Base-by-base conservation (phyloP, 2,797 vertebrate species). In the Neomorphus geoffroyi region DNA sequence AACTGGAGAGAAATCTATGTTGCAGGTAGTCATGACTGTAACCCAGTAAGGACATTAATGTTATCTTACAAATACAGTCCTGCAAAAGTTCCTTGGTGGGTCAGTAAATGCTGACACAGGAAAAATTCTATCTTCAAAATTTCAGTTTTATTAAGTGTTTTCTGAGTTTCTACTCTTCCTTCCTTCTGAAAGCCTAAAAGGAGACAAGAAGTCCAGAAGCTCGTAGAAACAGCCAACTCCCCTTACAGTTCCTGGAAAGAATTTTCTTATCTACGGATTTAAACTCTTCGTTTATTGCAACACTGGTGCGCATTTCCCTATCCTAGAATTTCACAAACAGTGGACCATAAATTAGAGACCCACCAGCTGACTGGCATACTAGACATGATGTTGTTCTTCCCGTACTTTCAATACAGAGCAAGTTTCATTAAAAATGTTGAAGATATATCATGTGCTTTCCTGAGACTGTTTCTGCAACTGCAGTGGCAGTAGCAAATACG, bases 221-320 rank as follows among this genome's bases (percentile, higher is more conserved):
- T 35, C 14, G 18, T n/a, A 93, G 66, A 86, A 93, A 53, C 3
- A 74, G 35, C 51, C 46, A 73, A 66, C 56, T 88, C 78, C 66
- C 19, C 53, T 95, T 89, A 92, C 56, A 85, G 64, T 64, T 93
- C 88, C 83, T 92, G 93, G 92, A 94, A 95, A 93, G 88, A 94
- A 95, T 92, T 93, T 85, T 66, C 92, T 95, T 90, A 92, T 92
- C 92, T 93, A 50, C 13, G 48, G 54, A 69, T 90, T 79, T 62
- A 86, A 94, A 93, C 88, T 94, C 90, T 77, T 95, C 70, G 48
- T 61, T 79, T 72, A 83, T n/a, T 83, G 89, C 87, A 86, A 84
- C 75, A 62, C 41, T 70, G 80, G 26, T 53, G 11, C 41, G 69
- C 32, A 24, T 58, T 56, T 89, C 57, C 51, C 56, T 69, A 43